Evolutionary conservation across 92 coral and sea anemone species (phyloP).

Genomic region (Virgularia gustaviana): DNA sequence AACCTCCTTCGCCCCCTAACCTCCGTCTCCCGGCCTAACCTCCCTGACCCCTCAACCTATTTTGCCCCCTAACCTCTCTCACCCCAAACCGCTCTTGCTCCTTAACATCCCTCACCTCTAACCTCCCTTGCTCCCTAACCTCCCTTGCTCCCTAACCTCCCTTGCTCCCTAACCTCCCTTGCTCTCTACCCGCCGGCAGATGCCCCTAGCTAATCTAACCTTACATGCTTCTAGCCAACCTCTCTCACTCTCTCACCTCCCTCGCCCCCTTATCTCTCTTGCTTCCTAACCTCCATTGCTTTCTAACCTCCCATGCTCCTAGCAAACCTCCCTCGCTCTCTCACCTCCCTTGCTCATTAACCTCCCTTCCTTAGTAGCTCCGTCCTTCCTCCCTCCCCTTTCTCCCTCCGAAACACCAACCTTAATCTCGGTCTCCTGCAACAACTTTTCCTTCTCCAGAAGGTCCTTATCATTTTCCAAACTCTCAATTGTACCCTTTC

Average conservation of each 20-base stretch:
- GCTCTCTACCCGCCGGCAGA: no score
- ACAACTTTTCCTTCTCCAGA: slow-evolving; percentile 79
- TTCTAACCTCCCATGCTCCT: not conserved
- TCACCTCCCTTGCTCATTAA: not conserved
- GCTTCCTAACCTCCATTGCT: not conserved
- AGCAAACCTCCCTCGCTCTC: not conserved
- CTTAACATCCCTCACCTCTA: not conserved
- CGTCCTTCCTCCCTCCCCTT: not conserved
- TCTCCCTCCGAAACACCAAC: slow-evolving; percentile 16
- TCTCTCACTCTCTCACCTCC: not conserved
- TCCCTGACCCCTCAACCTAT: not conserved
- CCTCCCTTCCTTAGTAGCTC: not conserved
- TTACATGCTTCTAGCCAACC: not conserved
- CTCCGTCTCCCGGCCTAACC: not conserved
- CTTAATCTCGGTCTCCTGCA: slow-evolving; percentile 86
- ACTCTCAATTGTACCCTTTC: slow-evolving; percentile 59
- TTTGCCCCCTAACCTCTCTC: not conserved
- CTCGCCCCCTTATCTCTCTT: not conserved
- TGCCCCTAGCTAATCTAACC: no score
- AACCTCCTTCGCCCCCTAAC: not conserved
- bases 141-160: not conserved
- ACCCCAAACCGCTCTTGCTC: not conserved
- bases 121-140: no score
- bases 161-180: not conserved
- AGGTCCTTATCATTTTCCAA: slow-evolving; percentile 80